Percentiles rank a stretch among this genome's conserved stretches.
phyloP scores from a whole-genome alignment of 2,113 vertebrate genomes.

The Osmerus eperlanus region DNA sequence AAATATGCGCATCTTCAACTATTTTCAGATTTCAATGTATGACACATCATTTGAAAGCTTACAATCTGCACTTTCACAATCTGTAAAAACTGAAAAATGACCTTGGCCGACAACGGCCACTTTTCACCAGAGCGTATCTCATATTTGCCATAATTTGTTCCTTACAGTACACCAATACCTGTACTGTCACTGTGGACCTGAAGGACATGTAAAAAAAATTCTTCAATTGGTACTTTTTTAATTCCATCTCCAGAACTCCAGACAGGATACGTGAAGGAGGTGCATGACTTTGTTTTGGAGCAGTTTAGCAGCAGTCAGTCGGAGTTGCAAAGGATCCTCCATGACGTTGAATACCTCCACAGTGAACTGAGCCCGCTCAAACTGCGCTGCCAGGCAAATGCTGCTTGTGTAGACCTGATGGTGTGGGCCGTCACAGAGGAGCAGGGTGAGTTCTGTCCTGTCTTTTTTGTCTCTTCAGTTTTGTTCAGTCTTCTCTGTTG shows the following conservation, averaged over 20 bases:
- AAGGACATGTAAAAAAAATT: neutral
- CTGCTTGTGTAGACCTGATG: conserved; percentile 98
- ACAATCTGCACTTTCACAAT: no score
- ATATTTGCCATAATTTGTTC: no score
- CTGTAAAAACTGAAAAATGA: no score
- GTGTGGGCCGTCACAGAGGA: conserved; percentile 98
- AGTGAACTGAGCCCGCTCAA: conserved; percentile 90
- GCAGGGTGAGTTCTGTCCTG: conserved; percentile 76
- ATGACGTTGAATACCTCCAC: conserved; percentile 89
- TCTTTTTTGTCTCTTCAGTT: neutral
- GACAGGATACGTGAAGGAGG: conserved; percentile 90
- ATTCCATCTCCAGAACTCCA: conserved; percentile 78
- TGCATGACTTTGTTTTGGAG: conserved; percentile 96
- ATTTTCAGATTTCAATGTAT: no score
- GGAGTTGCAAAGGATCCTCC: conserved; percentile 94
- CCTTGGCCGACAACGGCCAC: no score
- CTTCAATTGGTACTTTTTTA: neutral
- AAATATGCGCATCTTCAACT: no score
- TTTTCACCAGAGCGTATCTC: no score
- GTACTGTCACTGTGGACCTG: no score
- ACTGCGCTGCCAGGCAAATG: conserved; percentile 94
- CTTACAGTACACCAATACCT: no score
- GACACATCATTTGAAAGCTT: no score
- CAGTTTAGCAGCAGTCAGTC: conserved; percentile 96
- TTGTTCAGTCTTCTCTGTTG: neutral